Base-by-base conservation (phyloP, 1,140 invertebrate genomes). In the Zaprionus inermis region DNA sequence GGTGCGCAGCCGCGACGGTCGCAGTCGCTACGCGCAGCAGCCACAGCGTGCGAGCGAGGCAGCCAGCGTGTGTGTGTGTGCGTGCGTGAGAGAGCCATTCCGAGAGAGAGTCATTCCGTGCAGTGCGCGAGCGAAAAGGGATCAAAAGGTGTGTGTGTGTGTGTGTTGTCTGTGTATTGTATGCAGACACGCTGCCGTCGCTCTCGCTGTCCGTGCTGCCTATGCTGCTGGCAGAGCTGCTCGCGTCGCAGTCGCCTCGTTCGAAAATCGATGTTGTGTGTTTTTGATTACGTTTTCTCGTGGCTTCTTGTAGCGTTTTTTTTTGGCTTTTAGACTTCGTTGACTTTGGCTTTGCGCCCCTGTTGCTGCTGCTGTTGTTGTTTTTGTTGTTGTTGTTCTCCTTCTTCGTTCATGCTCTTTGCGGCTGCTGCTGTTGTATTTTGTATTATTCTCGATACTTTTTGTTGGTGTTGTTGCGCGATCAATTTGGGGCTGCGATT, bases 401-500 rank as follows among this genome's bases (percentile, higher is more conserved):
- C 10, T 32, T 79, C 36, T 32, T 79, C 36, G 36, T n/a, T 38
- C 36, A 38, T 86, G 65, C 76, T 82, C 68, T 81, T 76, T 72
- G 36, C 10, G 9, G 34, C 34, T 70, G n/a, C 69, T 38, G 30
- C 30, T 9, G 30, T 75, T 75, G 60, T 75, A 63, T 75, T 70
- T 52, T 76, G 60, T 76, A 71, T 70, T 78, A 61, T 72, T 78
- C 61, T 78, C 64, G 57, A 75, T 75, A 49, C 63, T 74, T 44
- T 76, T 81, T 81, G 70, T 86, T 85, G 56, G 64, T 81, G 49
- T 28, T 28, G 24, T 46, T 76, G 76, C 77, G 83, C 78, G 83
- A 88, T 88, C 83, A 88, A 88, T 88, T 88, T 88, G 84, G 84
- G 79, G 80, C 84, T 89, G 83, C 84, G 84, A 89, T 89, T 88